Base-by-base conservation (phyloP, 2,113 vertebrate genomes). In the Malaclemys terrapin region DNA sequence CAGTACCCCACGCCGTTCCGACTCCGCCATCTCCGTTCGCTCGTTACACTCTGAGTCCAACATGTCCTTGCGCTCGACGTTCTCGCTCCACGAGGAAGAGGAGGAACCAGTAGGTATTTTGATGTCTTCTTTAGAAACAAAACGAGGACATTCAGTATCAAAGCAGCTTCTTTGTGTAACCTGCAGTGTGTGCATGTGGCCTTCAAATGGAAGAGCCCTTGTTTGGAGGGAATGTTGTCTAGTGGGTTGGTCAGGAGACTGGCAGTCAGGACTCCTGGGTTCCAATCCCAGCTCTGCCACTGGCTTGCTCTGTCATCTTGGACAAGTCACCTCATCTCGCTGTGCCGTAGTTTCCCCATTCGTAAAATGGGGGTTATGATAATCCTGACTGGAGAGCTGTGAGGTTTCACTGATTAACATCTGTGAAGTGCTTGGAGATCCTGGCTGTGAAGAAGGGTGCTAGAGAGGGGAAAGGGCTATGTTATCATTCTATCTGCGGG, bases 1-100 rank as follows among this genome's bases (percentile, higher is more conserved):
- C 87, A 99, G 98, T 91, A 99, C 99, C 12, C 99, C 99, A 0
- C 99, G 99, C 52, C 99, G 99, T 94, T 99, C 99, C 0, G 99
- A 99, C 97, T 99, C 99, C 0, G 99, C 99, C 83, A 99, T 99
- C 98, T 99, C 99, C 0, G 97, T 99, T 76, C 99, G 99, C 57
- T 99, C 99, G 0, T 96, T 99, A 92, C 99, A 99, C 96, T 99
- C 99, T 0, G 99, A 99, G 98, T 99, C 99, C 98, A 99, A 99
- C 98, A 99, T 99, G 99, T 99, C 99, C 85, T 94, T 99, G 96
- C 99, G 99, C 94, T 99, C 99, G 69, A 99, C 99, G 0, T 99
- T 99, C 98, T 99, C 99, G 1, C 98, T 99, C 94, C 99, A 99
- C 0, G 99, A 99, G 96, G 99, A 99, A 97, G 99, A 99, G 95